Base-by-base conservation (phyloP, 2,888 invertebrate species). In the Syritta pipiens region DNA sequence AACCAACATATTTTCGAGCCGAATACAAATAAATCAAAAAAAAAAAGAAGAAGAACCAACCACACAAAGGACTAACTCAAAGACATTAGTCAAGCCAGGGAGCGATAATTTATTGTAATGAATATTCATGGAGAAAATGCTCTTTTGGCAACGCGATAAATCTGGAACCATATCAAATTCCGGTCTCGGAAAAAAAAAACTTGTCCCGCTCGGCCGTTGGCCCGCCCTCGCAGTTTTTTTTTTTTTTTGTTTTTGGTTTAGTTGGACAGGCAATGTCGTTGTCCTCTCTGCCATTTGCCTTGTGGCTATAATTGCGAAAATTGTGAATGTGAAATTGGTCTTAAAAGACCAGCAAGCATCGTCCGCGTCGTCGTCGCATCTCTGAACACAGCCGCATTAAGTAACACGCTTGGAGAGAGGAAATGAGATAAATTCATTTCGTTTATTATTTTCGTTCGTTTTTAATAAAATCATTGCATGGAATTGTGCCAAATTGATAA, bases 401-500 rank as follows among this genome's bases (percentile, higher is more conserved):
- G 63, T 62, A 37, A 19, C 7, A 22, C 9, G 37, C 2, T n/a
- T 17, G 62, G 14, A 49, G 51, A 17, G 10, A 26, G 32, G 17
- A 44, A 53, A 55, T 37, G 35, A 63, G 44, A 44, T 35, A 24
- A 3, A 53, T 26, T 17, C 22, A 28, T 28, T 40, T 48, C 22
- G 26, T 35, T 28, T 51, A 24, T 6, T 42, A 12, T 35, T 24
- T 57, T 51, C n/a, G n/a, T n/a, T n/a, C n/a, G n/a, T n/a, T n/a
- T n/a, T 62, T 71, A 76, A 76, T 76, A 59, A 77, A 77, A 77
- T 77, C 63, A 77, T 71, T 65, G 53, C 60, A 71, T 77, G 77
- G 77, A 77, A 65, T 67, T 60, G 77, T 77, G 77, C 77, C 77
- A 77, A 77, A 77, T 77, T 77, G 77, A 77, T 72, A 77, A 77